Evolutionary conservation across 2,888 invertebrate genomes (phyloP), one percentile per base, ranked within the genome.

Genomic region (Notocelia uddmanniana): DNA sequence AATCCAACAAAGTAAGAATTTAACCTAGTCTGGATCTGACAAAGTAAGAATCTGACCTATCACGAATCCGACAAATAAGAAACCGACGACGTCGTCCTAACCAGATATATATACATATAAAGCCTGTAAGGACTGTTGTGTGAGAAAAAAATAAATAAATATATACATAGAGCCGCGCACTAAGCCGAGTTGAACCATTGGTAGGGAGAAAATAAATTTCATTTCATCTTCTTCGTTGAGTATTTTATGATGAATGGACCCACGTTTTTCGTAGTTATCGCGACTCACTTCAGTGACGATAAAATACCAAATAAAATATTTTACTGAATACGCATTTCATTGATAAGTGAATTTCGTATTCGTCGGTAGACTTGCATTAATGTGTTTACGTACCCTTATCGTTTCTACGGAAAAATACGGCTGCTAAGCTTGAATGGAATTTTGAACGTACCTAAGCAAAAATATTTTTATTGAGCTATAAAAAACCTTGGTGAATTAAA

Each of bases 201-300:
- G n/a, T n/a, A n/a, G n/a, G n/a, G n/a, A n/a, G n/a, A 26, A 2
- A 26, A 26, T 5, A 26, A 8, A 5, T 31, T 31, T 31, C 8
- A 31, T 31, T 6, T 31, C n/a, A 45, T n/a, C 37, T 3, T 3
- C 11, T 45, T 45, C n/a, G 45, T 45, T 45, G 6, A 8, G n/a
- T n/a, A 45, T 45, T 45, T 45, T 37, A 13, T 37, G 6, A n/a
- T 45, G 45, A n/a, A 45, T 45, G 45, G 45, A 3, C 13, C 19
- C 0, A 26, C 26, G n/a, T 26, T n/a, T n/a, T n/a, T n/a, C n/a
- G n/a, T n/a, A 9, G 21, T 68, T 68, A 68, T 68, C 68, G 58
- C 37, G 2, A 1, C 68, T n/a, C 66, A 45, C 8, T 64, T 66
- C 19, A n/a, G 6, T 13, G 18, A 13, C 52, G 52, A 54, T 60